These are phyloP conservation scores for Elysia crispata DNA, from an alignment of 2,888 invertebrate genomes.

Conservation along the genomic window DNA sequence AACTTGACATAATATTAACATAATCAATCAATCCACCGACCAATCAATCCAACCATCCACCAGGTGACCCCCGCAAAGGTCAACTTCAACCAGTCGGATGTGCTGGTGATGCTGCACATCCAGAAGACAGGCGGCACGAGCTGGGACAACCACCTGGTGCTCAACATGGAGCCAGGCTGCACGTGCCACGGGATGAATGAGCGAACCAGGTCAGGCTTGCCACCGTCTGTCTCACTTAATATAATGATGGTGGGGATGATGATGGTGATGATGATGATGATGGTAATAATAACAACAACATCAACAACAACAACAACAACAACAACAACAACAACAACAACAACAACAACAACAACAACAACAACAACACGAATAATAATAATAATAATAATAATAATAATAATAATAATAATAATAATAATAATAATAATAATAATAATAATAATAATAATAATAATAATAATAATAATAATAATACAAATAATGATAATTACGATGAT, in stretches of 20 bases:
- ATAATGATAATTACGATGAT: constrained; percentile 7
- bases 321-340: too few relatives aligned
- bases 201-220: background rate
- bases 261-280: too few relatives aligned
- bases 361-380: too few relatives aligned
- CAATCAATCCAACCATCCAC: too few relatives aligned
- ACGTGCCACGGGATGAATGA: background rate
- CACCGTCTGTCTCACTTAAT: background rate
- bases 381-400: too few relatives aligned
- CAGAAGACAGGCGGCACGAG: constrained; percentile 99
- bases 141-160: constrained; percentile 96
- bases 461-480: constrained; percentile 11
- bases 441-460: too few relatives aligned
- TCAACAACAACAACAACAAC: constrained; percentile 15
- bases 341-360: too few relatives aligned
- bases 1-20: too few relatives aligned
- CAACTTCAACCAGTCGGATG: constrained; percentile 87
- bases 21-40: too few relatives aligned
- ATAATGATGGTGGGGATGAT: too few relatives aligned
- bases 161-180: constrained; percentile 81
- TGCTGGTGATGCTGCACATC: constrained; percentile 98
- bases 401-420: too few relatives aligned
- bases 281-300: constrained; percentile 75
- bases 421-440: too few relatives aligned
- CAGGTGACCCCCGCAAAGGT: constrained; percentile 51